Percentiles rank a stretch among this genome's conserved stretches.
phyloP scores from a whole-genome alignment of 1,140 invertebrate species.

The Pseudomyrmex cubaensis region DNA sequence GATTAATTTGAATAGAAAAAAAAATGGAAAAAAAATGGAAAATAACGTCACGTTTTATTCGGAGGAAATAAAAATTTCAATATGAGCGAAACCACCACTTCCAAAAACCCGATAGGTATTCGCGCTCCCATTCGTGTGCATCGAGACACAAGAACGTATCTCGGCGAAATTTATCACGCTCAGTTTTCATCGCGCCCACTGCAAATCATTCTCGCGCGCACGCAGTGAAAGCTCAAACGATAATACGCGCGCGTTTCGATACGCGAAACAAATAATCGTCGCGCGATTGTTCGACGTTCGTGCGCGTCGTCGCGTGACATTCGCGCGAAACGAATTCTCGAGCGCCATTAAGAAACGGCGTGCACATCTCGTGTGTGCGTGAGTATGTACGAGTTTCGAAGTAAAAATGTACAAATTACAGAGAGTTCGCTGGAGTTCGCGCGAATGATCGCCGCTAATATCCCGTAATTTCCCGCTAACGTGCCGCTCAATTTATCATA shows the following conservation, averaged over 20 bases:
- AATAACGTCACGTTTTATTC: conserved; percentile 1
- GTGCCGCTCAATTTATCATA: conserved; percentile 44
- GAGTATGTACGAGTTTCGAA: background rate
- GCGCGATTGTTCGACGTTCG: background rate
- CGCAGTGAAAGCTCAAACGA: conserved; percentile 34
- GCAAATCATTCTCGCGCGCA: conserved; percentile 35
- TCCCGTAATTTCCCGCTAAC: conserved; percentile 32
- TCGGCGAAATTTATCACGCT: conserved; percentile 42
- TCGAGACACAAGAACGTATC: conserved; percentile 10
- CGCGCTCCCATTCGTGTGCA: conserved; percentile 7
- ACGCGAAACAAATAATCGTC: conserved; percentile 6
- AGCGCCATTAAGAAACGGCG: background rate
- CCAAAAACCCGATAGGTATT: conserved; percentile 6
- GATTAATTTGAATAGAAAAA: conserved; percentile 35
- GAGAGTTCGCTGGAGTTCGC: background rate
- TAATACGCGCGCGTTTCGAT: conserved; percentile 15
- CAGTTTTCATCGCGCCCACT: conserved; percentile 36
- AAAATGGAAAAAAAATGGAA: background rate
- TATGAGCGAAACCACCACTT: conserved; percentile 5
- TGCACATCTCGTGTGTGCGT: background rate
- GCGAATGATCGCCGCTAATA: conserved; percentile 23
- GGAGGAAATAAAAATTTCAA: conserved; percentile 22
- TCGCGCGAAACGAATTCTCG: background rate
- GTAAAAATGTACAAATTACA: conserved; percentile 30
- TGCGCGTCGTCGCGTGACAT: conserved; percentile 13